These are phyloP conservation scores for Lepidurus packardi DNA, from an alignment of 1,140 invertebrate genomes.

Conservation along the genomic window DNA sequence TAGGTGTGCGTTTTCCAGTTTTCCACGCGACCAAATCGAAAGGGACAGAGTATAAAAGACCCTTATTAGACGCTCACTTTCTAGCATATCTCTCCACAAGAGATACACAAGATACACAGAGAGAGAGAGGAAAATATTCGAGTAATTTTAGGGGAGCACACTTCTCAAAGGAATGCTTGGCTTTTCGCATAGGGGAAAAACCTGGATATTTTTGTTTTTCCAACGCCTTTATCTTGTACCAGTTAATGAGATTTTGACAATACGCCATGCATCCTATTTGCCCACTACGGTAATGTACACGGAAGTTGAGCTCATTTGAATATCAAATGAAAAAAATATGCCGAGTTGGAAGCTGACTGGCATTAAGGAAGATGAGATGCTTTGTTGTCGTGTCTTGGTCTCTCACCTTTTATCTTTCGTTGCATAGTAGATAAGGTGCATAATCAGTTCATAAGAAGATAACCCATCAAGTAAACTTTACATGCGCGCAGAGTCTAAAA, in stretches of 20 bases:
- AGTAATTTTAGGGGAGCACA: not conserved
- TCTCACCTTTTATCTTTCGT: too few relatives aligned
- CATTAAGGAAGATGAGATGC: too few relatives aligned
- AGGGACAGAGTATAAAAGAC: not conserved
- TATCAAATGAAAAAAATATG: too few relatives aligned
- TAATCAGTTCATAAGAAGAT: not conserved
- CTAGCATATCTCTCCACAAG: not conserved
- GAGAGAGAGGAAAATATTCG: not conserved
- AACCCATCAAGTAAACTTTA: not conserved
- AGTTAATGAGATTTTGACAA: not conserved
- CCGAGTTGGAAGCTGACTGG: not conserved
- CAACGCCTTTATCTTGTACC: not conserved
- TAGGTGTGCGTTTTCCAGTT: not conserved
- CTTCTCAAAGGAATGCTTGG: not conserved
- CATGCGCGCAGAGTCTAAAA: not conserved
- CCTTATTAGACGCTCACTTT: not conserved
- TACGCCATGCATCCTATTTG: not conserved
- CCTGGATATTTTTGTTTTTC: too few relatives aligned
- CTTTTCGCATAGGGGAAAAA: too few relatives aligned
- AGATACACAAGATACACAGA: too few relatives aligned
- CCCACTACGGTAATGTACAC: not conserved
- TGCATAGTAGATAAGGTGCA: not conserved
- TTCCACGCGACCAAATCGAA: constrained; percentile 3
- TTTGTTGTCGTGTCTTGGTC: too few relatives aligned
- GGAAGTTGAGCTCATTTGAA: not conserved